Conservation (phyloP, 2,797 vertebrate species). For the Phyllotis vaccarum region DNA sequence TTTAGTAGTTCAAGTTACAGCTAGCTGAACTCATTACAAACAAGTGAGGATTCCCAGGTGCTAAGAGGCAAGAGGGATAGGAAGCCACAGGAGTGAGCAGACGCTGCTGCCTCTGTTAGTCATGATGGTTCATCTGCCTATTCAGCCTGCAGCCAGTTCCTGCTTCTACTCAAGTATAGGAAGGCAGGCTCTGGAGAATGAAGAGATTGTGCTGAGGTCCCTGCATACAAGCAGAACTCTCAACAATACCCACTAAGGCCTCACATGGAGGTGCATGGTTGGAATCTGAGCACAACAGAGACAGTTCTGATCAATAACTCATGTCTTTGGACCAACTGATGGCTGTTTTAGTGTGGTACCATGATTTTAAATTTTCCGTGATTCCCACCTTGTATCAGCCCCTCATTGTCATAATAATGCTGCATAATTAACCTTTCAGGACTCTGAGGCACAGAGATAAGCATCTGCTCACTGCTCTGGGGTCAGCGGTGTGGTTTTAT, state of each 20-base stretch:
- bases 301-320: neutral
- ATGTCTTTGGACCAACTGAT: too few relatives aligned
- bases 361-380: neutral
- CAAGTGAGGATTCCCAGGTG: neutral
- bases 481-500: neutral
- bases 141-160: neutral
- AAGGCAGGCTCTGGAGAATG: neutral
- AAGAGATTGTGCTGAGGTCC: neutral
- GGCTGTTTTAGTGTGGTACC: neutral
- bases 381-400: neutral
- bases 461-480: neutral
- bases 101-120: neutral
- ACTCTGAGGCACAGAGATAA: neutral
- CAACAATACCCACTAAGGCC: neutral
- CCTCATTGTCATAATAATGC: neutral
- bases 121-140: neutral
- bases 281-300: neutral
- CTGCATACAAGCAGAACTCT: neutral
- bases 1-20: neutral
- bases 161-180: neutral
- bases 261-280: neutral
- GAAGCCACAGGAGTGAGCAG: neutral
- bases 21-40: slow-evolving; percentile 3
- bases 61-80: neutral
- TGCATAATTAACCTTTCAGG: neutral